Base-by-base conservation (phyloP, 2,113 vertebrate species). In the Ancistrus triradiatus region DNA sequence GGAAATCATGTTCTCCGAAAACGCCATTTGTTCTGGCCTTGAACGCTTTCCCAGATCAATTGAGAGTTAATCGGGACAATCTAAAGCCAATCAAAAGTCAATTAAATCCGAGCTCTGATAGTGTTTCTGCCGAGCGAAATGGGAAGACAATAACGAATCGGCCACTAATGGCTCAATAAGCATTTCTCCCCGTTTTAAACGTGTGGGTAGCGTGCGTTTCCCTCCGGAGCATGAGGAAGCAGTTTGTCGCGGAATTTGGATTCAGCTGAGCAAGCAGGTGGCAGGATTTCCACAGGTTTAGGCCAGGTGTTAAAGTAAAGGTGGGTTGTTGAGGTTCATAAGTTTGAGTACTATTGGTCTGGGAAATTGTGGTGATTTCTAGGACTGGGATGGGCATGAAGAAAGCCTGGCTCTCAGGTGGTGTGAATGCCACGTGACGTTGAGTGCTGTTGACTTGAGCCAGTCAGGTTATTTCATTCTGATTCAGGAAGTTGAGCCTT, bases 261-360 rank as follows among this genome's bases (percentile, higher is more conserved):
- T 21, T 58, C 3, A n/a, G 21, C 15, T n/a, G 40, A 57, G 50
- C 27, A 65, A 46, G 50, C 19, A 65, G 27, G 62, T 17, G 40
- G 51, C 42, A 18, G 51, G 27, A 53, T 65, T 65, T 65, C 55
- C 14, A 3, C 42, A 27, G 10, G 31, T 3, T 52, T 52, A 63
- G 37, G 35, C 48, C 49, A 43, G 49, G 52, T 63, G 57, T 48
- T 65, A 40, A 48, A 66, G 63, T 24, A 37, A 48, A 38, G 63
- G 7, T 15, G n/a, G 80, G 80, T 72, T 79, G 57, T 28, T 19
- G 80, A 75, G 80, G 81, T 82, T 86, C 84, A 83, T 72, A 42
- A 77, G 76, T 80, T 78, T 67, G 71, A 81, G 81, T 83, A 86
- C 80, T 80, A 83, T 70, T 85, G 84, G 81, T 82, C 85, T 84